phyloP scores from a whole-genome alignment of 2,113 vertebrate species.

The Crotalus viridis region DNA sequence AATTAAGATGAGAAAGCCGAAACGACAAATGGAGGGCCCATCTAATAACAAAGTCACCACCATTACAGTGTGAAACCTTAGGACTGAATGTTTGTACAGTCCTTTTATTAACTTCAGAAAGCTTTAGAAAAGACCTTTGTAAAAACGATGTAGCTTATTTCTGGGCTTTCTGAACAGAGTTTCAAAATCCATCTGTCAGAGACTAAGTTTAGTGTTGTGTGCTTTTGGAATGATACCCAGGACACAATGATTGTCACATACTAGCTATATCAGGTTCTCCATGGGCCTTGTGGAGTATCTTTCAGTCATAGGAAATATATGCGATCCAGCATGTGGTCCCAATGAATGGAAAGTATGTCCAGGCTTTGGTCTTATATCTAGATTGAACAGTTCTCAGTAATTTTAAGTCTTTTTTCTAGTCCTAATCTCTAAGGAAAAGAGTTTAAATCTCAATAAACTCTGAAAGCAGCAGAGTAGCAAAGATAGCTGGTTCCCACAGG shows the following conservation, averaged over 20 bases:
- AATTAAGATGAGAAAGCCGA: background rate
- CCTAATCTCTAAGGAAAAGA: background rate
- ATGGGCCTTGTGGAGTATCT: background rate
- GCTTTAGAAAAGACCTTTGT: background rate
- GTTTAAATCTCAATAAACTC: background rate
- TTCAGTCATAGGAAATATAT: background rate
- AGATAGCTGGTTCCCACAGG: background rate
- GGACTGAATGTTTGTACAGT: background rate
- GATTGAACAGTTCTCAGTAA: background rate
- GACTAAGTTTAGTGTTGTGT: background rate
- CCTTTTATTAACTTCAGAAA: background rate
- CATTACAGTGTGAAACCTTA: background rate
- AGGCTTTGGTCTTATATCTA: background rate
- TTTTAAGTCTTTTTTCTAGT: background rate
- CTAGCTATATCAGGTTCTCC: background rate
- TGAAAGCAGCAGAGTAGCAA: background rate
- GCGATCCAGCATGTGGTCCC: background rate
- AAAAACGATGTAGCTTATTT: background rate
- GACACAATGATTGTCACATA: background rate
- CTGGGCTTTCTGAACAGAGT: background rate
- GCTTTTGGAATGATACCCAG: background rate
- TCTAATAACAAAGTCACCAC: background rate
- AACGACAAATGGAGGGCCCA: background rate
- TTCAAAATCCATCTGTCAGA: background rate
- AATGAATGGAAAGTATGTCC: background rate